Percentiles rank a stretch among this genome's conserved stretches.
phyloP scores from a whole-genome alignment of 2,888 invertebrate genomes.

The Ennomos fuscantarius region DNA sequence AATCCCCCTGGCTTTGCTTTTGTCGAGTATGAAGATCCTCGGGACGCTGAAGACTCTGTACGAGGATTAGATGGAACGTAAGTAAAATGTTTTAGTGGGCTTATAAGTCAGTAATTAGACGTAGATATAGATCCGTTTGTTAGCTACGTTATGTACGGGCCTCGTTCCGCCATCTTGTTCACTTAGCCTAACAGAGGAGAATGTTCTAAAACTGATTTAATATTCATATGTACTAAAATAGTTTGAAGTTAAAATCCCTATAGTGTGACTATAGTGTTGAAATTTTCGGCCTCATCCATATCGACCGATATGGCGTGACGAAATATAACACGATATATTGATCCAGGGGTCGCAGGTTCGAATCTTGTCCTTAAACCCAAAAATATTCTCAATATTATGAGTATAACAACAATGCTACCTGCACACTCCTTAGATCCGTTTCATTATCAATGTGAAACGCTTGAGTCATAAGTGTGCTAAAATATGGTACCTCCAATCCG shows the following conservation, averaged over 20 bases:
- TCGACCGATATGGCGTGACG: background rate
- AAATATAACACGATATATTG: background rate
- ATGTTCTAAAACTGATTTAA: no score
- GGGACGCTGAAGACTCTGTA: conserved; percentile 95
- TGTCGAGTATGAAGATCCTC: conserved; percentile 94
- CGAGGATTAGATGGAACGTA: conserved; percentile 91
- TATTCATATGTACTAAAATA: no score
- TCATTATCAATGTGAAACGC: conserved; percentile 77
- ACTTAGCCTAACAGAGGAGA: no score
- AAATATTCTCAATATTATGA: no score
- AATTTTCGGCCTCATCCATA: background rate
- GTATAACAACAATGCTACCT: background rate
- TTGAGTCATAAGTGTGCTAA: conserved; percentile 85
- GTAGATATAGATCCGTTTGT: no score
- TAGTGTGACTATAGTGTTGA: background rate
- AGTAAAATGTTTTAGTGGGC: conserved; percentile 46
- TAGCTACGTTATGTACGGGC: no score
- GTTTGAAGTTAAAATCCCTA: no score
- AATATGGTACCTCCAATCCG: conserved; percentile 74
- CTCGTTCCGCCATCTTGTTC: conserved; percentile 38
- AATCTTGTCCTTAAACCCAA: conserved; percentile 12
- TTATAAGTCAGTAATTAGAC: no score
- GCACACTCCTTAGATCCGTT: conserved; percentile 85
- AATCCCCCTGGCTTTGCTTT: conserved; percentile 97
- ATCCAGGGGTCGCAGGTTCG: conserved; percentile 35